Base-by-base conservation (phyloP, 2,888 invertebrate genomes). In the Oxytorus armatus region DNA sequence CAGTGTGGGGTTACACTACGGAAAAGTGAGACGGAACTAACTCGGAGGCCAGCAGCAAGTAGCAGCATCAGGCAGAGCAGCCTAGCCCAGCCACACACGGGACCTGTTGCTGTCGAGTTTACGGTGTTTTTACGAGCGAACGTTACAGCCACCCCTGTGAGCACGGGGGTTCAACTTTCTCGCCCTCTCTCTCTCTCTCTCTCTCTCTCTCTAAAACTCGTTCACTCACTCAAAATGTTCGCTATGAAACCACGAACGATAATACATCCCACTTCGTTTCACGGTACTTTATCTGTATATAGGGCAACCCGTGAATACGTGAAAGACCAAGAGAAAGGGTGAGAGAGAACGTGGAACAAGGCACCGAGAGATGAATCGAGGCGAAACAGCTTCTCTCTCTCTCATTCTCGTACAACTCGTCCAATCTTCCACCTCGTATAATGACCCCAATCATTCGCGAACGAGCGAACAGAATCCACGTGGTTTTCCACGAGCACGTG, bases 31-130 rank as follows among this genome's bases (percentile, higher is more conserved):
- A 79, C 44, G 18, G 66, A 39, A 29, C 72, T 53, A 36, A 36
- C 47, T 66, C 16, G 42, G 65, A 65, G 72, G 57, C 65, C 44
- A 59, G 44, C 23, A 57, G 39, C 39, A 49, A 49, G 49, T 79
- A 78, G 69, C 55, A 49, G 77, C 57, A 69, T 76, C 72, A 33
- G 69, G n/a, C n/a, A n/a, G n/a, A n/a, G n/a, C 33, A 55, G 57
- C 55, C 69, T 69, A 63, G 78, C 61, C 79, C 83, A 81, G 81
- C 91, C 89, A 90, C 90, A 90, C 89, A 89, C 89, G 89, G 88
- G 91, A 92, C 91, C 91, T 92, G 91, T 92, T 92, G 92, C 92
- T 91, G 90, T 90, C 89, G 91, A 91, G 91, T 92, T 91, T 92
- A 92, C 91, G 91, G 90, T 91, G 91, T 92, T 91, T 92, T 92